A percentile compares a stretch with the other conserved stretches of the same genome.
phyloP scores from a whole-genome alignment of 1,140 invertebrate genomes.

The Cataglyphis hispanica region DNA sequence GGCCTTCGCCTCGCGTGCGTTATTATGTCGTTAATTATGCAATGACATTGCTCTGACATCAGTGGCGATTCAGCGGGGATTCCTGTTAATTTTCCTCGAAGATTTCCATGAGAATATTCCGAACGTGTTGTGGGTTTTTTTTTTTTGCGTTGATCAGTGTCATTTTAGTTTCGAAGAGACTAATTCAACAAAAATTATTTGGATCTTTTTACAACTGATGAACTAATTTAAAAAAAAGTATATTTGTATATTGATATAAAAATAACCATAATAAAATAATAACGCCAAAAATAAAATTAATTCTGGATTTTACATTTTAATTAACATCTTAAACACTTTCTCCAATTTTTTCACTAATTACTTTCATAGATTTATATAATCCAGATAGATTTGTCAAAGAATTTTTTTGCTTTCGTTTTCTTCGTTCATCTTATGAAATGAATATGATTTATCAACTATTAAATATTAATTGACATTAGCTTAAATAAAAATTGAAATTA shows the following conservation, averaged over 20 bases:
- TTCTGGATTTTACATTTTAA: not conserved
- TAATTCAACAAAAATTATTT: not conserved
- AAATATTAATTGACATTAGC: conserved; percentile 1
- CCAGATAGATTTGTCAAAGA: not conserved
- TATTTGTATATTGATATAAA: not conserved
- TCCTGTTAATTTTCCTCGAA: conserved; percentile 75
- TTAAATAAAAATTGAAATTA: not conserved
- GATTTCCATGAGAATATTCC: conserved; percentile 61
- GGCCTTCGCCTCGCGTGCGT: conserved; percentile 72
- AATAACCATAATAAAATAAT: too few species aligned
- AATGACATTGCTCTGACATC: conserved; percentile 77
- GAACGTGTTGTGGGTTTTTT: not conserved
- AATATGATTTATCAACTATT: too few species aligned
- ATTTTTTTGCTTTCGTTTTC: not conserved
- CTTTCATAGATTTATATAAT: not conserved
- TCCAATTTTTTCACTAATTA: not conserved
- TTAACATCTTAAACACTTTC: not conserved
- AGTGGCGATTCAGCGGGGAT: conserved; percentile 72
- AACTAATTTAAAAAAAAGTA: not conserved
- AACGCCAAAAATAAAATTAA: too few species aligned
- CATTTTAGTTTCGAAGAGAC: not conserved
- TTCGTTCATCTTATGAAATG: not conserved
- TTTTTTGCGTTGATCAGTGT: not conserved
- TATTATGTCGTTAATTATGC: conserved; percentile 81
- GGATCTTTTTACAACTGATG: not conserved